Evolutionary conservation across 2,113 vertebrate genomes (phyloP).

Genomic region (Dasyornis broadbenti): DNA sequence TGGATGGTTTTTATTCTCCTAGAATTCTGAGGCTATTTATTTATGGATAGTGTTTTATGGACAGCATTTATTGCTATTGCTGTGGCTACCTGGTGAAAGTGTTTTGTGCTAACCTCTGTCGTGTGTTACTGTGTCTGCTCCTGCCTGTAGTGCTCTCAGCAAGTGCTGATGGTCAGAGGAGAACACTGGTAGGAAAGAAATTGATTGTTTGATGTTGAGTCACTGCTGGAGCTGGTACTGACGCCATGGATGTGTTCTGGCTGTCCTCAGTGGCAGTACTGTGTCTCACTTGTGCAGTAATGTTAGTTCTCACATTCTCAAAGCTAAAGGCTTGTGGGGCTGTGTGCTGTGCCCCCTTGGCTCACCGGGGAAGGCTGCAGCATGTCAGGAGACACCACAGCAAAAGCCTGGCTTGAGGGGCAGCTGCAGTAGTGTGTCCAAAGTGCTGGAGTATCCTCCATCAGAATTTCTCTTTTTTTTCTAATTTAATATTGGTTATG

Average conservation of each 20-base stretch:
- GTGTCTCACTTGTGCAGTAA: neutral
- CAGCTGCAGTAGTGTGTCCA: neutral
- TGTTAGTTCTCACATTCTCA: neutral
- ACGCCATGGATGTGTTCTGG: accelerated
- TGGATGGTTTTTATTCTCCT: neutral
- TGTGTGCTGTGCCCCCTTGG: neutral
- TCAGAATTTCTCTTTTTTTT: no score
- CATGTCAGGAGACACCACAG: accelerated
- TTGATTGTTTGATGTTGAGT: neutral
- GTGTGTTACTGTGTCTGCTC: neutral
- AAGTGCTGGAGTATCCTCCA: neutral
- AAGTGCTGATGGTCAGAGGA: neutral
- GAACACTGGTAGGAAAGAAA: neutral
- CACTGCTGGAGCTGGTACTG: neutral
- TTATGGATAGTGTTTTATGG: neutral
- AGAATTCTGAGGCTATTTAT: neutral
- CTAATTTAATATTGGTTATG: neutral
- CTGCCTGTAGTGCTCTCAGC: neutral
- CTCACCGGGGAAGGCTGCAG: neutral
- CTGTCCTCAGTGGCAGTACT: neutral
- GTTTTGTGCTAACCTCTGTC: neutral
- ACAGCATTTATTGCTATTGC: neutral
- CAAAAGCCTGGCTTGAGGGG: accelerated
- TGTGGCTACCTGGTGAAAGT: neutral
- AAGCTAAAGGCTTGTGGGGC: neutral